Evolutionary conservation across 1,140 invertebrate species (phyloP).

Genomic region (Halesus radiatus): DNA sequence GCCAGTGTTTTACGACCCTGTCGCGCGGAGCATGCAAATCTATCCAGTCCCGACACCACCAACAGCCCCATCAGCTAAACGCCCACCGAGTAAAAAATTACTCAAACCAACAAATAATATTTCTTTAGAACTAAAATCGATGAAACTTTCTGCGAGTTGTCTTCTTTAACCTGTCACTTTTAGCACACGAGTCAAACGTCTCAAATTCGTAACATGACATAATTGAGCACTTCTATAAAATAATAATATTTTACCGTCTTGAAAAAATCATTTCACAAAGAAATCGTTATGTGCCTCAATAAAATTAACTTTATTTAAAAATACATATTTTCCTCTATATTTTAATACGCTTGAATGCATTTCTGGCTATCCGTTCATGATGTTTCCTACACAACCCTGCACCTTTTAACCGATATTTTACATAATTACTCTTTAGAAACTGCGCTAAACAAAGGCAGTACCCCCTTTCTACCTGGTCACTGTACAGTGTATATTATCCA

Average conservation of each 20-base stretch:
- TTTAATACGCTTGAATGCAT: too few species aligned
- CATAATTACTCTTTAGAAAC: too few species aligned
- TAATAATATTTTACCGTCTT: too few species aligned
- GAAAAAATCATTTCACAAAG: too few species aligned
- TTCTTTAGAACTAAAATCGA: neutral
- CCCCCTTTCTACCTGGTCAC: too few species aligned
- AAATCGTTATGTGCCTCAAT: too few species aligned
- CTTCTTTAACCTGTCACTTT: neutral
- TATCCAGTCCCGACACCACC: neutral
- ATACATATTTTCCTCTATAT: neutral
- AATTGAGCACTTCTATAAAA: neutral
- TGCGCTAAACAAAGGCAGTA: too few species aligned
- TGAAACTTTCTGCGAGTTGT: neutral
- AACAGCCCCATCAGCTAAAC: neutral
- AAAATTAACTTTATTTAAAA: too few species aligned
- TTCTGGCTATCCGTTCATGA: too few species aligned
- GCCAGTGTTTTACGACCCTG: slow-evolving; percentile 34
- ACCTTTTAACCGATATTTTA: too few species aligned
- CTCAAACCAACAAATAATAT: neutral
- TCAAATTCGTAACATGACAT: neutral
- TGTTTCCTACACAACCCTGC: too few species aligned
- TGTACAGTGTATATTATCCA: too few species aligned
- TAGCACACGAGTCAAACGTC: neutral
- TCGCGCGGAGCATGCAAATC: slow-evolving; percentile 35
- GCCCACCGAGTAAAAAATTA: neutral